A percentile compares a stretch with the other conserved stretches of the same genome.
Conservation (phyloP, 1,140 invertebrate species). For the Drosophila albomicans region DNA sequence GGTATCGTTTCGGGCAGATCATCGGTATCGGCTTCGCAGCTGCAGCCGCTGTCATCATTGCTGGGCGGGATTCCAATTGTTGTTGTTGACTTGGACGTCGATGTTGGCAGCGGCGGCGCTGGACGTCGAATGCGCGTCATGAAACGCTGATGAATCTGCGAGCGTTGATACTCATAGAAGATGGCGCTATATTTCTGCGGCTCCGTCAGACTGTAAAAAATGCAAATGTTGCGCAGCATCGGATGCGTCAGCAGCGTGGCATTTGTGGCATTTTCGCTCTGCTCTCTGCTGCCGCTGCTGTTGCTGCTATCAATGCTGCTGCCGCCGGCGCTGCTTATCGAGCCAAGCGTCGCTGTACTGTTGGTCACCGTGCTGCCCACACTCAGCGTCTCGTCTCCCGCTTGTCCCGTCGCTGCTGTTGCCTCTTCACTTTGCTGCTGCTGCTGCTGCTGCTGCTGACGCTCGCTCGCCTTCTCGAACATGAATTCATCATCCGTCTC, state of each 20-base stretch:
- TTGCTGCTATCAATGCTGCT: slow-evolving; percentile 19
- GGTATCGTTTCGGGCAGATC: slow-evolving; percentile 44
- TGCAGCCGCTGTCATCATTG: slow-evolving; percentile 70
- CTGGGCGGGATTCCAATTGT: neutral
- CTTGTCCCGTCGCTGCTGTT: neutral
- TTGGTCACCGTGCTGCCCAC: slow-evolving; percentile 78
- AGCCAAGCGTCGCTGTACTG: slow-evolving; percentile 73
- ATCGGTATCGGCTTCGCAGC: slow-evolving; percentile 56
- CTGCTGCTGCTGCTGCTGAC: neutral
- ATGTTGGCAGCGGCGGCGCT: slow-evolving; percentile 36
- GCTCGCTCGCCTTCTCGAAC: slow-evolving; percentile 57
- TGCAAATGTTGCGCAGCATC: slow-evolving; percentile 72
- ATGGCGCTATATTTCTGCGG: slow-evolving; percentile 74
- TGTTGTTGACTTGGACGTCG: neutral
- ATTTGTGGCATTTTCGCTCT: neutral
- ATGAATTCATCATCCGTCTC: slow-evolving; percentile 82
- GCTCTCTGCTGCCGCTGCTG: slow-evolving; percentile 12
- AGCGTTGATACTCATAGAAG: slow-evolving; percentile 76
- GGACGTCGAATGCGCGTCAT: slow-evolving; percentile 64
- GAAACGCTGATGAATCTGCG: slow-evolving; percentile 61
- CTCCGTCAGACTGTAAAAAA: slow-evolving; percentile 72
- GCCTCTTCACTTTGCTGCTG: neutral
- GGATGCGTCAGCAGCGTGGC: slow-evolving; percentile 52
- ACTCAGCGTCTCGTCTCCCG: slow-evolving; percentile 52
- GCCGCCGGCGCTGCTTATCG: slow-evolving; percentile 60